Evolutionary conservation across 2,113 vertebrate genomes (phyloP).

Genomic region (Ammodytes dubius): DNA sequence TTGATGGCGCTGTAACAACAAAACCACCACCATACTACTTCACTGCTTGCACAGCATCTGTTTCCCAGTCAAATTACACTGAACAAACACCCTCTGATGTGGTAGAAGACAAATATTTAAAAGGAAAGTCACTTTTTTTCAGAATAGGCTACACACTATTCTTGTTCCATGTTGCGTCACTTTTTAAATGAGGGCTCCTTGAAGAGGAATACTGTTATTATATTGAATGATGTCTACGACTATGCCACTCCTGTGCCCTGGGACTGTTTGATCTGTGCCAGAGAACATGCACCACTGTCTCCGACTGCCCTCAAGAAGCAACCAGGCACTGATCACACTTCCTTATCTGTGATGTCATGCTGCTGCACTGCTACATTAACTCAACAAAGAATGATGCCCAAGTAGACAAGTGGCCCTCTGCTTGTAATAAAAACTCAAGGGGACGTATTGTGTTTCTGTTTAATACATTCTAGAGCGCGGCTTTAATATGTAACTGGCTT

Average conservation of each 20-base stretch:
- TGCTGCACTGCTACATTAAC: conserved; percentile 45
- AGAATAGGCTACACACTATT: neutral
- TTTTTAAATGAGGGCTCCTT: neutral
- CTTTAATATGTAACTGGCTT: neutral
- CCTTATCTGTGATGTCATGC: conserved; percentile 59
- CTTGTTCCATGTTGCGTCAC: conserved; percentile 7
- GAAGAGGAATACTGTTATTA: conserved; percentile 25
- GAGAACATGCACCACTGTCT: conserved; percentile 60
- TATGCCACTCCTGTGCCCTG: conserved; percentile 63
- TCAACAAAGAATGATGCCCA: conserved; percentile 25
- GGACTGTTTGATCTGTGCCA: conserved; percentile 45
- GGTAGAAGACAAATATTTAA: conserved; percentile 5
- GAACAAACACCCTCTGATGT: conserved; percentile 21
- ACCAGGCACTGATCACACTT: conserved; percentile 38
- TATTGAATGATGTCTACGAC: conserved; percentile 20
- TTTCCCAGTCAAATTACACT: conserved; percentile 14
- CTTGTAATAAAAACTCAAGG: conserved; percentile 12
- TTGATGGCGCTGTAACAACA: conserved; percentile 80
- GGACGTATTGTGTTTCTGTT: neutral
- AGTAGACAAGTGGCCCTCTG: neutral
- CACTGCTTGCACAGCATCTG: conserved; percentile 12
- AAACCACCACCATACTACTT: conserved; percentile 15
- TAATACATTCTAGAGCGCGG: neutral
- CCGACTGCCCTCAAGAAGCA: conserved; percentile 48
- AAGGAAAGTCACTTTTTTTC: conserved; percentile 7